Conservation (phyloP, 2,113 vertebrate genomes). For the Chamaea fasciata region DNA sequence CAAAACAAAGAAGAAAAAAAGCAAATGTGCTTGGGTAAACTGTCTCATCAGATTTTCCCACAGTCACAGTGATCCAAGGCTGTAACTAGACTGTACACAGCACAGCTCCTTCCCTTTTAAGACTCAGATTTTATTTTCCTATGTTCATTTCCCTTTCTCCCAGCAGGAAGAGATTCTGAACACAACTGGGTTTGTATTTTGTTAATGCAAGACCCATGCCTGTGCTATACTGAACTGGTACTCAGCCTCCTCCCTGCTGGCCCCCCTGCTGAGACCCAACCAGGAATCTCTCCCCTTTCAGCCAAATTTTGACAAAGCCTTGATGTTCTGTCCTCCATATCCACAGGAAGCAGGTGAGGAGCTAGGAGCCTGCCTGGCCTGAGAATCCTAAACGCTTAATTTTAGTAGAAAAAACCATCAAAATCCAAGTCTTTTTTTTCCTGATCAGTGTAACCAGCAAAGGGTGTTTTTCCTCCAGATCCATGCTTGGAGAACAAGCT, state of each 20-base stretch:
- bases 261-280: neutral
- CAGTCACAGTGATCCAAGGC: neutral
- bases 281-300: neutral
- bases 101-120: neutral
- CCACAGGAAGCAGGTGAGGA: neutral
- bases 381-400: neutral
- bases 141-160: conserved; percentile 3
- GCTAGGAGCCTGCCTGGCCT: neutral
- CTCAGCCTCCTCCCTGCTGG: neutral
- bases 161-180: conserved; percentile 3
- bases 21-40: neutral
- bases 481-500: neutral
- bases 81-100: neutral
- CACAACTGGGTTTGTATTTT: neutral
- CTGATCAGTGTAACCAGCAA: neutral
- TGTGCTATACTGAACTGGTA: neutral
- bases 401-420: neutral
- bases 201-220: neutral
- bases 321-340: neutral
- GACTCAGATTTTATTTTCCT: neutral
- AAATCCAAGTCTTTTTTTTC: neutral
- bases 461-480: neutral
- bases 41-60: conserved; percentile 43
- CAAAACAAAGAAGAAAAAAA: neutral
- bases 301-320: neutral